These are phyloP conservation scores for Rhyacichthys aspro DNA, from an alignment of 2,797 vertebrate species.

Conservation along the genomic window DNA sequence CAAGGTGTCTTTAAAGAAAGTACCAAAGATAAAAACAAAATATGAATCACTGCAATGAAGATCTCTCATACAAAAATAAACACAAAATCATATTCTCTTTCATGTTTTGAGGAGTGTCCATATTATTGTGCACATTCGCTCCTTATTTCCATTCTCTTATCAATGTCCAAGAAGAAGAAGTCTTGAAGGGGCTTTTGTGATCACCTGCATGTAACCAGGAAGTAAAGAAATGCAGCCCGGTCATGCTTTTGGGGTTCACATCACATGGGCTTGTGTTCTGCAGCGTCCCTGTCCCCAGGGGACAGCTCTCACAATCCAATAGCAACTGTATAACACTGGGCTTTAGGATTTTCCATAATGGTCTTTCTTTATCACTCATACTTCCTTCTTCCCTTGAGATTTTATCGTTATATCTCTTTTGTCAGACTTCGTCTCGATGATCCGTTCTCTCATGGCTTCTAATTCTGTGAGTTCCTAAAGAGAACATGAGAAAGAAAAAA, in stretches of 20 bases:
- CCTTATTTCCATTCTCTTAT: constrained; percentile 46
- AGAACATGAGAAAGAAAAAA: constrained; percentile 44
- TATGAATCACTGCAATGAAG: constrained; percentile 33
- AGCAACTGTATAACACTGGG: constrained; percentile 41
- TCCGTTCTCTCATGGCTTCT: constrained; percentile 60
- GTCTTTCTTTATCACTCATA: constrained; percentile 25
- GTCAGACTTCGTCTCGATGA: constrained; percentile 49
- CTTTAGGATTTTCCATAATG: constrained; percentile 53
- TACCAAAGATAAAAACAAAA: constrained; percentile 35
- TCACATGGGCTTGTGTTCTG: constrained; percentile 55
- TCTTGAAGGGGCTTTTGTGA: constrained; percentile 30
- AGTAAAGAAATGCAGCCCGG: constrained; percentile 43
- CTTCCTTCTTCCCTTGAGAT: constrained; percentile 31
- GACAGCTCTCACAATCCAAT: constrained; percentile 45
- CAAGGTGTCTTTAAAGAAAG: constrained; percentile 42
- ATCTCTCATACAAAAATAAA: constrained; percentile 64
- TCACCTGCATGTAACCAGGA: constrained; percentile 36
- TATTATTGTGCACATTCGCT: constrained; percentile 41
- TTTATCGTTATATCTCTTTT: constrained; percentile 43
- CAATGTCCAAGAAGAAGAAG: constrained; percentile 37
- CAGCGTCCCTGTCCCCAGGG: constrained; percentile 46
- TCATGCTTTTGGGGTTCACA: constrained; percentile 55
- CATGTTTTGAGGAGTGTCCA: constrained; percentile 43
- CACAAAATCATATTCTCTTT: constrained; percentile 54
- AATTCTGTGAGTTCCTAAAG: constrained; percentile 62